Percentiles rank a stretch among this genome's conserved stretches.
These are phyloP conservation scores for Mamestra brassicae DNA, from an alignment of 2,888 invertebrate species.

Conservation along the genomic window DNA sequence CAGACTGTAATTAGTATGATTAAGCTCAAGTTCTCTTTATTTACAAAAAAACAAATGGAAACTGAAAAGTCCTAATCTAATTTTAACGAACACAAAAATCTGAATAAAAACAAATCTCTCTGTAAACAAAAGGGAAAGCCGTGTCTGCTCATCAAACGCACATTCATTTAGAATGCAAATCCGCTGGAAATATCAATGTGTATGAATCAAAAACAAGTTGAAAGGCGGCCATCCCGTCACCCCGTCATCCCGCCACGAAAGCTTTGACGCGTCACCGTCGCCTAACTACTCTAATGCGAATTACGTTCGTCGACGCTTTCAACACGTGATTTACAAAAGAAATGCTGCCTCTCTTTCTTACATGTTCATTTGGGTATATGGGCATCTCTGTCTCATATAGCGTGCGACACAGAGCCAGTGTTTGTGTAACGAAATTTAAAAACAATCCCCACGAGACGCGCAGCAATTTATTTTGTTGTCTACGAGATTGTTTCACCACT, in stretches of 20 bases:
- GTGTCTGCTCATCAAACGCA: constrained; percentile 48
- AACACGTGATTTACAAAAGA: constrained; percentile 60
- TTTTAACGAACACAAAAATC: constrained; percentile 34
- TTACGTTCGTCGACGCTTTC: constrained; percentile 58
- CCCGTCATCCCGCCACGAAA: constrained; percentile 21
- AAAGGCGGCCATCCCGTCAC: constrained; percentile 29
- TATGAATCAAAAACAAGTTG: constrained; percentile 59
- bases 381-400: constrained; percentile 66
- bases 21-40: not conserved
- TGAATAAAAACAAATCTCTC: constrained; percentile 20
- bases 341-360: constrained; percentile 54
- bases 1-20: constrained; percentile 4
- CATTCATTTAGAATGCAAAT: constrained; percentile 61
- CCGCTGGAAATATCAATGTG: constrained; percentile 56
- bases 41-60: constrained; percentile 3
- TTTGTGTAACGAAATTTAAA: constrained; percentile 86
- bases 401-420: constrained; percentile 65
- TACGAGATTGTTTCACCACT: constrained; percentile 79
- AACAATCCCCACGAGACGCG: constrained; percentile 83
- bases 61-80: constrained; percentile 19
- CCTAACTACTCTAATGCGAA: constrained; percentile 70
- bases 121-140: constrained; percentile 36
- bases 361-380: constrained; percentile 39
- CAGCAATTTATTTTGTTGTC: constrained; percentile 82
- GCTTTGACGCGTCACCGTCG: constrained; percentile 39